Base-by-base conservation (phyloP, 2,888 invertebrate genomes). In the Cephus rjabovi region DNA sequence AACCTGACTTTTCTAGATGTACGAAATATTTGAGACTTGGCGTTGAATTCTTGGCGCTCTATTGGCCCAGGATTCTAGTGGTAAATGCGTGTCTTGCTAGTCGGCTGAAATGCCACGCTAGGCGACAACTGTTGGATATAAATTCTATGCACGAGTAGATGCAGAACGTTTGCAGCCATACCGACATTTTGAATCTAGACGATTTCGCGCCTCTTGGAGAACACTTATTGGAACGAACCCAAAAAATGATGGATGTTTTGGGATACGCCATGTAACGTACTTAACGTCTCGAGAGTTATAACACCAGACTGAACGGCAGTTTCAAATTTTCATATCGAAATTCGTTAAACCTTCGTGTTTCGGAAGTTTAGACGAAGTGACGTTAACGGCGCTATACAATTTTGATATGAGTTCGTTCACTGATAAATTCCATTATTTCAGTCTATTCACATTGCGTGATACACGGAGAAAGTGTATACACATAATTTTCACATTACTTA, bases 111-210 rank as follows among this genome's bases (percentile, higher is more conserved):
- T 56, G 56, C 56, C 31, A 34, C 71, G 31, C 34, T 71, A 3
- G 34, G 31, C 71, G 71, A 71, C 71, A 71, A 71, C 71, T 71
- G 34, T 34, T 71, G 33, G 33, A 34, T 71, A 71, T 71, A 71
- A 71, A 71, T 71, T 71, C 56, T 71, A 31, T 34, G 15, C 71
- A 71, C 71, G 31, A 71, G 71, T 71, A 12, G 71, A 71, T 71
- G 9, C 71, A 33, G 71, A 71, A 30, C 15, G 70, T 9, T 1
- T 71, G 33, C 71, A 34, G 71, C 23, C 12, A 23, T 31, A 71
- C 31, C 31, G 71, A 71, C 31, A 71, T 31, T 71, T 71, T 71
- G 12, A 71, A 71, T 33, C 34, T 30, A 12, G 31, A 71, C 31
- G 31, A 34, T 33, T 71, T 71, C 71, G 71, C 71, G 71, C 71